Conservation (phyloP, 2,797 vertebrate genomes). For the Pipistrellus pygmaeus region DNA sequence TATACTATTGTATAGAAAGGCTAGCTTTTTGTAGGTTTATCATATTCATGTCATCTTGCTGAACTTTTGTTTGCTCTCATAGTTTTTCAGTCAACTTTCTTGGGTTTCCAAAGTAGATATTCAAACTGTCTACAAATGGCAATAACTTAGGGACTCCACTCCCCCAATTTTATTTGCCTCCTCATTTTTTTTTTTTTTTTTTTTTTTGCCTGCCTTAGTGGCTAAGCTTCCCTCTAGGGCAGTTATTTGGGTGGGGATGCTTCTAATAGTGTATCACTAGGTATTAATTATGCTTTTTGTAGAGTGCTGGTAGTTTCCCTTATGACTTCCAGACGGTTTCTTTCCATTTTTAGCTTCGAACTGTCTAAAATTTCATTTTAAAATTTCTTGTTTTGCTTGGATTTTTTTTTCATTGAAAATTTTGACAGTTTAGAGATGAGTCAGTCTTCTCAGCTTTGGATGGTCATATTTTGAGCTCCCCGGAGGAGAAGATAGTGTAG, state of each 20-base stretch:
- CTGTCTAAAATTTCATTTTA: constrained; percentile 55
- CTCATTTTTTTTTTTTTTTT: background rate
- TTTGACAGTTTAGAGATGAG: constrained; percentile 4
- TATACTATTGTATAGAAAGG: background rate
- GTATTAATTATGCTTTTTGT: constrained; percentile 29
- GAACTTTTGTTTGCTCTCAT: constrained; percentile 37
- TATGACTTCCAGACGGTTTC: constrained; percentile 11
- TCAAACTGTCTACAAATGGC: constrained; percentile 29
- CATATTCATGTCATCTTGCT: constrained; percentile 29
- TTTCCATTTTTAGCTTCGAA: constrained; percentile 51
- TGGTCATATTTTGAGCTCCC: constrained; percentile 56
- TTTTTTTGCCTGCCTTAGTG: constrained; percentile 32
- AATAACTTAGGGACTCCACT: background rate
- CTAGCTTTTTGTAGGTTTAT: constrained; percentile 16
- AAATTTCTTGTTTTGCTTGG: constrained; percentile 54
- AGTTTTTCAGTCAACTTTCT: constrained; percentile 47
- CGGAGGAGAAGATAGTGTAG: background rate
- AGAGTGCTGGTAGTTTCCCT: background rate
- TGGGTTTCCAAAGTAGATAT: constrained; percentile 20
- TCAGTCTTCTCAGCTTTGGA: constrained; percentile 30
- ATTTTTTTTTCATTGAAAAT: constrained; percentile 48
- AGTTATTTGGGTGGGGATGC: constrained; percentile 12
- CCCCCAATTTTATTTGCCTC: background rate
- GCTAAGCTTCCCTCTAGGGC: constrained; percentile 20
- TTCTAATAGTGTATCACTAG: constrained; percentile 9